phyloP scores from a whole-genome alignment of 35 echinoderm and acorn worm genomes.

The Apostichopus japonicus region DNA sequence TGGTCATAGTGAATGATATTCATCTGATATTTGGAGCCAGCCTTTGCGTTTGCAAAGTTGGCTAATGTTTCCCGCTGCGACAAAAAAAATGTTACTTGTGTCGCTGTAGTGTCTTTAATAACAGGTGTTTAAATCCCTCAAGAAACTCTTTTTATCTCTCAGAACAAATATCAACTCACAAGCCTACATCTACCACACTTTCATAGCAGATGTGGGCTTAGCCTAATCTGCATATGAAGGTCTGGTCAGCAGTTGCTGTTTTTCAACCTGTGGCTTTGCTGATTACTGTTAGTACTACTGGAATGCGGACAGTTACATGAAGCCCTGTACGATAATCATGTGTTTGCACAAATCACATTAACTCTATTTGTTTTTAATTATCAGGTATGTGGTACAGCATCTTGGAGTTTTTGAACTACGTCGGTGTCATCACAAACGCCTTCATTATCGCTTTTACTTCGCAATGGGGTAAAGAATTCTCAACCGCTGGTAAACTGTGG shows the following conservation, averaged over 20 bases:
- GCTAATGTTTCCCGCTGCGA: neutral
- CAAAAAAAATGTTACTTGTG: neutral
- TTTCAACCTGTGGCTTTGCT: too few relatives aligned
- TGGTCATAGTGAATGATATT: too few relatives aligned
- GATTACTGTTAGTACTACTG: too few relatives aligned
- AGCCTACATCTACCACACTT: too few relatives aligned
- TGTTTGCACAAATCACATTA: neutral
- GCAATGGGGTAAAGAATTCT: conserved; percentile 78
- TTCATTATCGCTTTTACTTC: conserved; percentile 97
- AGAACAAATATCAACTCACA: too few relatives aligned
- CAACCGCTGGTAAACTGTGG: conserved; percentile 73
- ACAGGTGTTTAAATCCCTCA: neutral
- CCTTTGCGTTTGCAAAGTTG: too few relatives aligned
- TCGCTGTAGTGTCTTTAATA: neutral
- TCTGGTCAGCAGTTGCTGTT: too few relatives aligned
- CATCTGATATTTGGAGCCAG: too few relatives aligned
- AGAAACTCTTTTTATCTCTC: neutral
- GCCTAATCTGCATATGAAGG: too few relatives aligned
- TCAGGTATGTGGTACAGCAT: conserved; percentile 98
- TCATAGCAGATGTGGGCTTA: too few relatives aligned
- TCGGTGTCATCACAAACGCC: conserved; percentile 92
- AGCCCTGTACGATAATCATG: too few relatives aligned
- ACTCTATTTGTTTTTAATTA: conserved; percentile 23
- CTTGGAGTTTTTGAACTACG: conserved; percentile 92
- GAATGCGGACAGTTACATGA: too few relatives aligned